Evolutionary conservation across 2,797 vertebrate species (phyloP).

Genomic region (Hapalemur alaotrensis): DNA sequence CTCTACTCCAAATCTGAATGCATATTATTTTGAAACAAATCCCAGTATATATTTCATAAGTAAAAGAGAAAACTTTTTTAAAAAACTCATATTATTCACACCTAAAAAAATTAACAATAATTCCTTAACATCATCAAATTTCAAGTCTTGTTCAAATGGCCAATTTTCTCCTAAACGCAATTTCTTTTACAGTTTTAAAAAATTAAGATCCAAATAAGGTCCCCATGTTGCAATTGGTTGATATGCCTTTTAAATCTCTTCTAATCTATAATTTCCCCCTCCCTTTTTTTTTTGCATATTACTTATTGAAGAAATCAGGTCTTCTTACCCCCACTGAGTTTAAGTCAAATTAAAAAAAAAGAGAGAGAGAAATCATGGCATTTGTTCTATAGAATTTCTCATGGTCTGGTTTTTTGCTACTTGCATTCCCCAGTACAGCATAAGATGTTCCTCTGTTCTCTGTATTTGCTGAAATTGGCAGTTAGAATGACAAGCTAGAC

Average conservation of each 20-base stretch:
- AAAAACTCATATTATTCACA: neutral
- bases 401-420: neutral
- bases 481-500: neutral
- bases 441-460: neutral
- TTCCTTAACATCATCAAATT: neutral
- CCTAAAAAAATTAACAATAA: neutral
- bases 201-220: neutral
- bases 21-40: conserved; percentile 4
- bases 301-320: neutral
- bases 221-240: neutral
- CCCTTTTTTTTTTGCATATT: neutral
- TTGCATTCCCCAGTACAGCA: neutral
- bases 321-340: too few relatives aligned
- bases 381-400: neutral
- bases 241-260: neutral
- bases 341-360: too few relatives aligned
- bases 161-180: neutral
- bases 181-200: neutral
- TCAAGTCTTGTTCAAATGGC: neutral
- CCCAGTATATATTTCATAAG: neutral
- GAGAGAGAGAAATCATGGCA: neutral
- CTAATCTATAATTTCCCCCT: neutral
- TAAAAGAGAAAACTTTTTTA: neutral
- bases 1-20: neutral
- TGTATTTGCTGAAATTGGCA: neutral